Percentiles rank a stretch among this genome's conserved stretches.
These are phyloP conservation scores for Odobenus rosmarus DNA, from an alignment of 2,113 vertebrate genomes.

Conservation along the genomic window DNA sequence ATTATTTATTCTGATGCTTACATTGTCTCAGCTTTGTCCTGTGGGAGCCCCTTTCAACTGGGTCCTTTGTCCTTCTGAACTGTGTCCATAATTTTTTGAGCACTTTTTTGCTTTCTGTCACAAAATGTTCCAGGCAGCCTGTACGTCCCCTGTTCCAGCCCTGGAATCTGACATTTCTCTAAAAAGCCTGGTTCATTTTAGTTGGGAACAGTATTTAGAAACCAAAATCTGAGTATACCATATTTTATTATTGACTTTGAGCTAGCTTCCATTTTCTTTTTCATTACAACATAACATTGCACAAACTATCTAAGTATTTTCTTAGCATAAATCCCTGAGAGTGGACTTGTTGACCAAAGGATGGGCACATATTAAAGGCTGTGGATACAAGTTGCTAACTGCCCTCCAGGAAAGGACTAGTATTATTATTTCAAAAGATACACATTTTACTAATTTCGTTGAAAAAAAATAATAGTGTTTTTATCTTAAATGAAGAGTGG, in stretches of 20 bases:
- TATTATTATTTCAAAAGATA: neutral
- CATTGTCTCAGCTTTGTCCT: neutral
- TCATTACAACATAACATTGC: neutral
- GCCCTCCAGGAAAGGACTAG: neutral
- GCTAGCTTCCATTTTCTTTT: neutral
- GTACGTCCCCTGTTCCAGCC: neutral
- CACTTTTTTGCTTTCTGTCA: neutral
- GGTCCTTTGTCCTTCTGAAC: neutral
- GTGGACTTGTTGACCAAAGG: neutral
- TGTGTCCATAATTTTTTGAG: constrained; percentile 1
- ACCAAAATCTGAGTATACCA: neutral
- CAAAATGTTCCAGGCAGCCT: neutral
- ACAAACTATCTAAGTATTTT: neutral
- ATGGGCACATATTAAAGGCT: neutral
- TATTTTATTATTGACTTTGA: constrained; percentile 27
- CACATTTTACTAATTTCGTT: neutral
- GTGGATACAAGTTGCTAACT: neutral
- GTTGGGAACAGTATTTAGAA: neutral
- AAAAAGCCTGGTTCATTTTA: constrained; percentile 21
- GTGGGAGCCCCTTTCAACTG: neutral
- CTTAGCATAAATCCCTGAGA: neutral
- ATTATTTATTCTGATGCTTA: neutral
- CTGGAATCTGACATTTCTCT: neutral
- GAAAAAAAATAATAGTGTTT: neutral
- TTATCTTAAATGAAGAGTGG: neutral